These are phyloP conservation scores for Oplegnathus fasciatus DNA, from an alignment of 2,113 vertebrate species.

Conservation along the genomic window DNA sequence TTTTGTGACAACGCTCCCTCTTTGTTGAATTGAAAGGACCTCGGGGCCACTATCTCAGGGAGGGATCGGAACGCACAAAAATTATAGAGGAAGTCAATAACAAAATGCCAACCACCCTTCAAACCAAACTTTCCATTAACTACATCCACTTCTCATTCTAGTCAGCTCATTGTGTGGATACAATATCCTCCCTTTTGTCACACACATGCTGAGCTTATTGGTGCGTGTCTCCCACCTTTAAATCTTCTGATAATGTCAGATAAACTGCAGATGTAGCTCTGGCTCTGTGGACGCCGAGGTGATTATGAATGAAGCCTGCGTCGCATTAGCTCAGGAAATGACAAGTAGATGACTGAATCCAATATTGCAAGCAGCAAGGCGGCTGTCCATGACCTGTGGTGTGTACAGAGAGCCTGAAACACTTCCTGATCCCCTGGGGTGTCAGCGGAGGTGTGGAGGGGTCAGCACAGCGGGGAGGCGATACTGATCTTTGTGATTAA, in stretches of 20 bases:
- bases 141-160: constrained; percentile 16
- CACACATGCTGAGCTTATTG: constrained; percentile 39
- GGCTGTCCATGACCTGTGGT: constrained; percentile 30
- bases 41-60: not conserved
- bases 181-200: constrained; percentile 51
- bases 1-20: not conserved
- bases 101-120: not conserved
- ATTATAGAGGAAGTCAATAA: not conserved
- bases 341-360: constrained; percentile 65
- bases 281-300: constrained; percentile 27
- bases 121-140: not conserved
- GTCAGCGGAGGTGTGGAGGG: constrained; percentile 35
- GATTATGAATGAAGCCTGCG: constrained; percentile 63
- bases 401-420: constrained; percentile 1
- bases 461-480: constrained; percentile 39
- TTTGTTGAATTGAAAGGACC: constrained; percentile 3
- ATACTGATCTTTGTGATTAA: constrained; percentile 63
- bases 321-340: constrained; percentile 75
- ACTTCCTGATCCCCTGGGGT: constrained; percentile 23
- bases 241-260: constrained; percentile 66
- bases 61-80: not conserved
- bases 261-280: constrained; percentile 63
- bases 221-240: constrained; percentile 43
- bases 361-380: constrained; percentile 9
- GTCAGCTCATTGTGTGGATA: constrained; percentile 15